Conservation (phyloP, 2,888 invertebrate genomes). For the Drosophila siamana region DNA sequence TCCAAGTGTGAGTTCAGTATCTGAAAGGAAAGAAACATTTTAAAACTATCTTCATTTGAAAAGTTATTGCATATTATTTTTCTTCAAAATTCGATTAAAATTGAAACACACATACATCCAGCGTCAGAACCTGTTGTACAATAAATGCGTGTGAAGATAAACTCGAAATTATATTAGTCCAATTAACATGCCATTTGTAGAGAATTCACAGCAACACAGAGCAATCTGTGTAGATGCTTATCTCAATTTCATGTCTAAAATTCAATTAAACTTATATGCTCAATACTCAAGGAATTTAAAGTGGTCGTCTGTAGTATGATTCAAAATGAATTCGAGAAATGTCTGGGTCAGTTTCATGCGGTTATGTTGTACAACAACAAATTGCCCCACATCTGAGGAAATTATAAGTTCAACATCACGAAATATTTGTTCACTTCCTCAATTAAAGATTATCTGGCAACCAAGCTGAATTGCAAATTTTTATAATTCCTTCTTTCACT, state of each 20-base stretch:
- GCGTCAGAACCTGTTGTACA: neutral
- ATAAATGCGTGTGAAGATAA: constrained; percentile 29
- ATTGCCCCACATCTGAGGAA: neutral
- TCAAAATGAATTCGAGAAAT: neutral
- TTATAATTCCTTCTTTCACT: too few relatives aligned
- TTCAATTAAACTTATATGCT: constrained; percentile 32
- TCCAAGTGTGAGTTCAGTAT: constrained; percentile 9
- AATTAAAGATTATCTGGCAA: too few relatives aligned
- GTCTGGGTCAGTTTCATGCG: neutral
- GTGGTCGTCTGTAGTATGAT: neutral
- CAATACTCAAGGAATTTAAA: neutral
- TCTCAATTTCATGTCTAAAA: constrained; percentile 15
- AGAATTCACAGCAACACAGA: constrained; percentile 18
- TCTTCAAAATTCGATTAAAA: neutral
- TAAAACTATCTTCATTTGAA: neutral
- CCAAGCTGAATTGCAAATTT: too few relatives aligned
- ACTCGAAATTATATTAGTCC: constrained; percentile 50
- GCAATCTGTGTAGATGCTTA: constrained; percentile 27
- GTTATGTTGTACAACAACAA: neutral
- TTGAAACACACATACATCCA: neutral
- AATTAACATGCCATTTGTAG: constrained; percentile 51
- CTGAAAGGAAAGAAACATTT: constrained; percentile 27
- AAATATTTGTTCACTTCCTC: too few relatives aligned
- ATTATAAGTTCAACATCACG: too few relatives aligned
- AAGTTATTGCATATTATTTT: neutral